Evolutionary conservation across 1,140 invertebrate genomes (phyloP), one percentile per base, ranked within the genome.

Genomic region (Eumeta japonica): DNA sequence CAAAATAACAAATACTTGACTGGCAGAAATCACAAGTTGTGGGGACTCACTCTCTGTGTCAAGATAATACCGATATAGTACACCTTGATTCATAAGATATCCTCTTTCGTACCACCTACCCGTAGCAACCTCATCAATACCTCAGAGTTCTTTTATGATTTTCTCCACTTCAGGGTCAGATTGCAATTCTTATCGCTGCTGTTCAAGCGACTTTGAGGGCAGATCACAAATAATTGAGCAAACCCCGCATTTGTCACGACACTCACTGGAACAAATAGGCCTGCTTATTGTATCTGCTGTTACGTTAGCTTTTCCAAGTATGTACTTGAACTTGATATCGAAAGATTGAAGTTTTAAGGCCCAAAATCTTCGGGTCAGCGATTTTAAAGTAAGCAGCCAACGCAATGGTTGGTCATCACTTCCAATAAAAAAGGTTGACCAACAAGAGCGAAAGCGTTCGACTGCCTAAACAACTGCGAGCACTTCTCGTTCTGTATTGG

Each of bases 401-500:
- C 45, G 47, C 7, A 81, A 41, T 0, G 72, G 56, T 43, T 72
- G 68, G 40, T 81, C 77, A 42, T 82, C 75, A 4, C 35, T 39
- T 10, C 27, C 0, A 51, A 30, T 3, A 16, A n/a, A 13, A 48
- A 19, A 2, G 43, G 44, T 3, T 31, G 48, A 1, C 62, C 65
- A 28, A 67, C 58, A 12, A 64, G 34, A 20, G 18, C 59, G 17
- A 20, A 76, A 78, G 16, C 67, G 53, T 13, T 62, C 46, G 1
- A 79, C 50, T 0, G 67, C 68, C 55, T 58, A 71, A 0, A 80
- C 47, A 2, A 80, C 50, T 0, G 74, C 77, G 1, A 80, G 43
- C 12, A 55, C 58, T 49, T 80, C 75, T 34, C 57, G 40, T 41
- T 80, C 75, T 1, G 61, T 71, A 2, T 54, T 59, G 1, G 47